A percentile compares a stretch with the other conserved stretches of the same genome.
Evolutionary conservation across 2,113 vertebrate species (phyloP).

Genomic region (Pterocles orientalis): DNA sequence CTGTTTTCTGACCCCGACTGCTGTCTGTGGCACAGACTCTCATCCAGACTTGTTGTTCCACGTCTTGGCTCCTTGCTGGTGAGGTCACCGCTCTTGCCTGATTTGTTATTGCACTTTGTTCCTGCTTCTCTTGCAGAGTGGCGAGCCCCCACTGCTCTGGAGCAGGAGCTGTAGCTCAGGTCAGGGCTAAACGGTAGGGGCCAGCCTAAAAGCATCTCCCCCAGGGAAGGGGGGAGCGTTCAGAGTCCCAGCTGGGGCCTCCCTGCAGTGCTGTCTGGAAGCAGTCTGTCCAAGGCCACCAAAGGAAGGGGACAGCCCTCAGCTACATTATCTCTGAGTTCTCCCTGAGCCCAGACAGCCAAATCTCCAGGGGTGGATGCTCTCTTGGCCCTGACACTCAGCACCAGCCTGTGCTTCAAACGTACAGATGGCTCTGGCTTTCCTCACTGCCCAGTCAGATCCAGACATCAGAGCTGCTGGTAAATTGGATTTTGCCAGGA

Average conservation of each 20-base stretch:
- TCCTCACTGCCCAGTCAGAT: background rate
- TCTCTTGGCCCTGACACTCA: background rate
- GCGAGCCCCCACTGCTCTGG: background rate
- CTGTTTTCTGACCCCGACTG: background rate
- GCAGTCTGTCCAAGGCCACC: background rate
- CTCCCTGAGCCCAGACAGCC: background rate
- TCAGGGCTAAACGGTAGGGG: background rate
- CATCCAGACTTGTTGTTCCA: background rate
- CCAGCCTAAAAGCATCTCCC: background rate
- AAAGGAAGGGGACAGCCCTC: background rate
- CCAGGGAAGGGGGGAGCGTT: rapidly evolving
- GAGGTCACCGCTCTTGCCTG: background rate
- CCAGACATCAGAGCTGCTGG: background rate
- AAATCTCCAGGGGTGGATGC: background rate
- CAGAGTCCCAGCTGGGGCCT: background rate
- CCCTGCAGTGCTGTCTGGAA: background rate
- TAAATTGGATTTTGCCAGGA: background rate
- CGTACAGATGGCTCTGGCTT: background rate
- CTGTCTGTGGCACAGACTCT: background rate
- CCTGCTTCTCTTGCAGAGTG: rapidly evolving
- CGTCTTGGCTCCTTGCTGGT: background rate
- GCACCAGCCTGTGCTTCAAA: background rate
- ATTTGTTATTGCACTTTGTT: background rate
- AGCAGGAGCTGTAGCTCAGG: background rate
- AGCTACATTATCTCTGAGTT: background rate